Conservation (phyloP, 53 echinoderm and acorn worm genomes). For the Hippasteria phrygiana region DNA sequence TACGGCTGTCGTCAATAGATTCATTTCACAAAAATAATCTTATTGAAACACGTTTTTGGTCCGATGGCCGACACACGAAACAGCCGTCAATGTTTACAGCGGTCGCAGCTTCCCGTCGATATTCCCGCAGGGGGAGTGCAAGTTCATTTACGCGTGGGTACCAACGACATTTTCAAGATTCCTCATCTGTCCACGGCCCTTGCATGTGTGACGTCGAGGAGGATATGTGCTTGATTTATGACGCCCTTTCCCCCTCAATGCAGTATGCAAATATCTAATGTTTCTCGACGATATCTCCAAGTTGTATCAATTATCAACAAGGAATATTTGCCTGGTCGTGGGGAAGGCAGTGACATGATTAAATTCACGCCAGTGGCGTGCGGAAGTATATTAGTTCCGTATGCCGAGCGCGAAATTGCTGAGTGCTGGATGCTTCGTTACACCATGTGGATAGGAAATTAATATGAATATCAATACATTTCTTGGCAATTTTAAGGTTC, state of each 20-base stretch:
- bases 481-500: no score
- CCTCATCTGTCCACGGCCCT: slow-evolving; percentile 32
- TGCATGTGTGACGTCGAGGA: slow-evolving; percentile 1
- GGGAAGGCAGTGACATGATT: background rate
- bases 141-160: slow-evolving; percentile 45
- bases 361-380: background rate
- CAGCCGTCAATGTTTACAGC: slow-evolving; percentile 11
- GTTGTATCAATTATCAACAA: background rate
- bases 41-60: background rate
- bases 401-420: background rate
- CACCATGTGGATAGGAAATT: background rate
- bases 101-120: background rate
- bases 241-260: background rate
- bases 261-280: background rate
- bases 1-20: no score
- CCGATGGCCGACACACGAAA: background rate
- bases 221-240: background rate
- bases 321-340: background rate
- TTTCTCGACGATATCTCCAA: no score
- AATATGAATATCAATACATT: no score
- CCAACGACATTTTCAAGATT: slow-evolving; percentile 47
- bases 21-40: no score
- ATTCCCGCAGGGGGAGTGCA: background rate
- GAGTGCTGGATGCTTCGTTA: background rate
- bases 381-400: background rate